Evolutionary conservation across 2,888 invertebrate genomes (phyloP).

Genomic region (Harpalus rufipes): DNA sequence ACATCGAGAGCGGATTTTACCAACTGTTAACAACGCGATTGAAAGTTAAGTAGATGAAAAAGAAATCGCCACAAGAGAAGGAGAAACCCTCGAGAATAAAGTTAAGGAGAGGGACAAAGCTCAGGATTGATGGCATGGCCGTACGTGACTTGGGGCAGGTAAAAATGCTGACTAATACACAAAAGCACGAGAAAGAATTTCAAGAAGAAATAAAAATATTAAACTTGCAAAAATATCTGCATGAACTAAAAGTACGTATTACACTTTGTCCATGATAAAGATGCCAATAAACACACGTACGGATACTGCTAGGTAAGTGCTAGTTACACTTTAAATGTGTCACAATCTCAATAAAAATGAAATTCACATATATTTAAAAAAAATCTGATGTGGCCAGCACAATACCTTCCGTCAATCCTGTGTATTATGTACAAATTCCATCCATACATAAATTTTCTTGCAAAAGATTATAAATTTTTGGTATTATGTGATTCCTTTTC

Average conservation of each 20-base stretch:
- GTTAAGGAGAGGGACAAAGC: background rate
- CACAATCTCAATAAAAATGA: too few species aligned
- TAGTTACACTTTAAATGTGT: too few species aligned
- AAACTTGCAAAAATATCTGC: background rate
- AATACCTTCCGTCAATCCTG: too few species aligned
- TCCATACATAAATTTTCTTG: too few species aligned
- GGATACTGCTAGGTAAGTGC: too few species aligned
- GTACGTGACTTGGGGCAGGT: slow-evolving; percentile 41
- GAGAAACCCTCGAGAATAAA: background rate
- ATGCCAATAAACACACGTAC: background rate
- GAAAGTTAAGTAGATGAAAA: slow-evolving; percentile 64
- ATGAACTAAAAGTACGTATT: too few species aligned
- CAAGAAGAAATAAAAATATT: background rate
- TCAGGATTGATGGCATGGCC: slow-evolving; percentile 40
- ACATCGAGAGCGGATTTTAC: slow-evolving; percentile 44
- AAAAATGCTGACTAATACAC: slow-evolving; percentile 7
- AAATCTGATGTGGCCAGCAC: too few species aligned
- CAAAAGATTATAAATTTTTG: too few species aligned
- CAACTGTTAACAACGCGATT: slow-evolving; percentile 57
- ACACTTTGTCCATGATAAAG: too few species aligned
- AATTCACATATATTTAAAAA: too few species aligned
- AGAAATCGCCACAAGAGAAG: slow-evolving; percentile 44
- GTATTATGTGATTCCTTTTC: too few species aligned
- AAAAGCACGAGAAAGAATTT: background rate
- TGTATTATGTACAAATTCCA: too few species aligned